phyloP scores from a whole-genome alignment of 2,113 vertebrate species.

The Collichthys lucidus region DNA sequence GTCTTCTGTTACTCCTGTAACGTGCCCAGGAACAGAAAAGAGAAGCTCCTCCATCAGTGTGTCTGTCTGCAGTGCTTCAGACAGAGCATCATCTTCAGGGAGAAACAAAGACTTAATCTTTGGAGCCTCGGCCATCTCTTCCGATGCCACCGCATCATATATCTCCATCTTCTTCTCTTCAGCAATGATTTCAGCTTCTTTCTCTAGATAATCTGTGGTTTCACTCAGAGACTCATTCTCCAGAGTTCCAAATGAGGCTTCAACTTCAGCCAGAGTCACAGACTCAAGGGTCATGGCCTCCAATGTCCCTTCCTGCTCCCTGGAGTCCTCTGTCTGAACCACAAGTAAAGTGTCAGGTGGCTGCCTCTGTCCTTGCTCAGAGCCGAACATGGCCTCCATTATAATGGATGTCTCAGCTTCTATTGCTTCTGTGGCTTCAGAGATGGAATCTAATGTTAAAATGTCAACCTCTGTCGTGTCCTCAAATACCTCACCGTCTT shows the following conservation, averaged over 20 bases:
- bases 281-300: conserved; percentile 31
- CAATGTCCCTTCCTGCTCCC: not conserved
- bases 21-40: not conserved
- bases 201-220: conserved; percentile 14
- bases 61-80: conserved; percentile 26
- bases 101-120: conserved; percentile 1
- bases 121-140: not conserved
- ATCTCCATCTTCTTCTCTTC: not conserved
- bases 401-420: conserved; percentile 1
- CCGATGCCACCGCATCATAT: not conserved
- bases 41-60: conserved; percentile 30
- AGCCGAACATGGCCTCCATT: conserved; percentile 11
- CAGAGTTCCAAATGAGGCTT: conserved; percentile 1
- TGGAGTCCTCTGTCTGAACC: not conserved
- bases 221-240: conserved; percentile 14
- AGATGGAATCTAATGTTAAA: not conserved
- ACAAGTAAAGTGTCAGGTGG: not conserved
- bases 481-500: not conserved
- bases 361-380: not conserved
- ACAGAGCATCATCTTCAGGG: not conserved
- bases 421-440: conserved; percentile 16
- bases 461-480: conserved; percentile 1
- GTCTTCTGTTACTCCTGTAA: not conserved
- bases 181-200: conserved; percentile 9
- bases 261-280: conserved; percentile 21